Percentiles rank a stretch among this genome's conserved stretches.
phyloP scores from a whole-genome alignment of 2,113 vertebrate species.

The Chamaetylas fuelleborni region DNA sequence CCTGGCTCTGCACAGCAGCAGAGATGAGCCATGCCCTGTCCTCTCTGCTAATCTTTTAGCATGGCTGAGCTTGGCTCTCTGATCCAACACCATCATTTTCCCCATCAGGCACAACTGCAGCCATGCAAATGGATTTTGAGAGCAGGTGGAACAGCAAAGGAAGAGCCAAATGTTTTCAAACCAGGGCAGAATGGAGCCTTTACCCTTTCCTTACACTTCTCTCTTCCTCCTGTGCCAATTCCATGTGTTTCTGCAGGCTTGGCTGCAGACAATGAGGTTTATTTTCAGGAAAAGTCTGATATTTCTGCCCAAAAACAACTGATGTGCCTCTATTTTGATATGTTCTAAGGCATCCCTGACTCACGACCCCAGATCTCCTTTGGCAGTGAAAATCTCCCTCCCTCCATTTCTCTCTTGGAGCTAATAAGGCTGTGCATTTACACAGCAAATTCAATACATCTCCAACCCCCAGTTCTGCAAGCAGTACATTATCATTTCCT shows the following conservation, averaged over 20 bases:
- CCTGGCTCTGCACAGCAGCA: background rate
- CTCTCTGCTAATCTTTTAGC: background rate
- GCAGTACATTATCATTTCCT: conserved; percentile 23
- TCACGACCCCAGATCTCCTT: background rate
- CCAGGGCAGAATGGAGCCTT: background rate
- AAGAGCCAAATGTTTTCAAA: background rate
- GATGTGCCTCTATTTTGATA: background rate
- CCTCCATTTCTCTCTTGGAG: background rate
- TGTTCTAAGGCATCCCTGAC: conserved; percentile 2
- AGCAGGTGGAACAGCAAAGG: background rate
- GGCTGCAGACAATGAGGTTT: background rate
- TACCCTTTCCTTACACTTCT: background rate
- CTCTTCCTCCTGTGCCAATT: background rate
- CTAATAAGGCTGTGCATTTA: conserved; percentile 47
- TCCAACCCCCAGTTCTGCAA: background rate
- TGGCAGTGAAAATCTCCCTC: conserved; percentile 14
- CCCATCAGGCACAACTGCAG: background rate
- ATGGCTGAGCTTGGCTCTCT: background rate
- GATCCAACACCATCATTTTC: background rate
- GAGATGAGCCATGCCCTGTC: background rate
- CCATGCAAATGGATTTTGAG: background rate
- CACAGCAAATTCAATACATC: conserved; percentile 23
- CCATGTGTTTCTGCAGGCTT: background rate
- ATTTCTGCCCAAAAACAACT: background rate
- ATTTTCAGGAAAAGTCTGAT: background rate